These are phyloP conservation scores for Pararge aegeria DNA, from an alignment of 1,140 invertebrate species.

Conservation along the genomic window DNA sequence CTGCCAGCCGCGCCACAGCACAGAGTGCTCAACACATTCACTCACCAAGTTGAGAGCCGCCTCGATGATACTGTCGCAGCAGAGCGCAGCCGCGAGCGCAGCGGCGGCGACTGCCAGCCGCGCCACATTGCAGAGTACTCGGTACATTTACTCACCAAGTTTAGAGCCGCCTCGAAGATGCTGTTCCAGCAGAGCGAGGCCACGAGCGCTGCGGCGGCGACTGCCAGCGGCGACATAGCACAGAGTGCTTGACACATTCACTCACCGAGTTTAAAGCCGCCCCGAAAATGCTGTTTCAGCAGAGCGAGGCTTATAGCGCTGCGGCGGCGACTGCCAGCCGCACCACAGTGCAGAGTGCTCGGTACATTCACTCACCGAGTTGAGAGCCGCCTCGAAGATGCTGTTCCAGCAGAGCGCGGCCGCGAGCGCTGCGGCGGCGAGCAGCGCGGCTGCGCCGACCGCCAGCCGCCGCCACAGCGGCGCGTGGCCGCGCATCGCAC, in stretches of 20 bases:
- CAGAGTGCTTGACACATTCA: too few species aligned
- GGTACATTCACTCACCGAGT: constrained; percentile 41
- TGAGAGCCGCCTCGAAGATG: constrained; percentile 54
- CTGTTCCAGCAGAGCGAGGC: constrained; percentile 51
- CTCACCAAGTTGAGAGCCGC: too few species aligned
- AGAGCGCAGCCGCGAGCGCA: too few species aligned
- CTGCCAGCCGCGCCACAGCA: too few species aligned
- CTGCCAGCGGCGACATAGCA: too few species aligned
- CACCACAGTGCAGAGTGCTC: constrained; percentile 48
- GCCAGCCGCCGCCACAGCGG: constrained; percentile 46
- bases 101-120: constrained; percentile 38
- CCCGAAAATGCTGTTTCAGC: too few species aligned
- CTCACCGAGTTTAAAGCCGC: too few species aligned
- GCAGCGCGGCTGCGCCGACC: constrained; percentile 39
- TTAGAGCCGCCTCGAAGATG: constrained; percentile 52
- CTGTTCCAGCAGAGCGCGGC: constrained; percentile 51
- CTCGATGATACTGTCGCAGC: too few species aligned
- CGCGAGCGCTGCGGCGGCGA: constrained; percentile 45
- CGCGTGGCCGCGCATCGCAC: constrained; percentile 49
- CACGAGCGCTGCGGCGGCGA: constrained; percentile 43
- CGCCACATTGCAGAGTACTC: constrained; percentile 47
- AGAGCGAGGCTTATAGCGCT: too few species aligned
- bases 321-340: constrained; percentile 38
- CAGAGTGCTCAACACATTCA: too few species aligned
- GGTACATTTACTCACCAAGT: too few species aligned